Evolutionary conservation across 2,113 vertebrate species (phyloP), one percentile per base, ranked within the genome.

Genomic region (Vulpes vulpes): DNA sequence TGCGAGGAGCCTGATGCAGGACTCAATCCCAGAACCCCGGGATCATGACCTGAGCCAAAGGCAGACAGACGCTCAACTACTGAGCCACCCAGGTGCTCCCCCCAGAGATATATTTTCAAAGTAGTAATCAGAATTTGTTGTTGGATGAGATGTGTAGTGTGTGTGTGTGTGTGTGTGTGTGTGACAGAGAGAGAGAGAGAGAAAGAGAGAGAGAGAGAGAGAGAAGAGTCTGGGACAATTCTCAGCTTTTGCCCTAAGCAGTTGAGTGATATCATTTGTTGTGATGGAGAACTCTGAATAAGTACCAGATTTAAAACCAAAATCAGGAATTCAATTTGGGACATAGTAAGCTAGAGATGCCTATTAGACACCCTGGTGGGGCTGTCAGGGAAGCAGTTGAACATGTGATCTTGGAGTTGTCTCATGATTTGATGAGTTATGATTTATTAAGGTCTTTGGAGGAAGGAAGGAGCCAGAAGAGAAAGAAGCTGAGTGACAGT

Each of bases 361-460:
- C 64, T 51, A 2, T 59, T 79, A 84, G 78, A 59, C 27, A 15
- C 53, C 32, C 62, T 30, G 2, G 9, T 43, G 38, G 19, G 82
- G 4, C 35, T 25, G n/a, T 69, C 55, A 38, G 86, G 67, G 27
- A 35, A 57, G 62, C 74, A 59, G 16, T 16, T 49, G 55, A 69
- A 51, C 55, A 8, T 78, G 38, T 74, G 79, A 81, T 60, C 32
- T 32, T 80, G 5, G 62, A 19, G 11, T 64, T 89, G 60, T 92
- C 89, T 89, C 20, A 3, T 79, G 76, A 88, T 71, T 92, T 84
- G 74, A 60, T 27, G 49, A 92, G 12, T 49, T 83, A 25, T 67
- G 59, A n/a, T 62, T 96, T 85, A 59, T 53, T 83, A 83, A 43
- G 62, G n/a, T 79, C 88, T 89, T 60, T 59, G 49, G 65, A 73